Conservation (phyloP, 2,797 vertebrate genomes). For the Chanos chanos region DNA sequence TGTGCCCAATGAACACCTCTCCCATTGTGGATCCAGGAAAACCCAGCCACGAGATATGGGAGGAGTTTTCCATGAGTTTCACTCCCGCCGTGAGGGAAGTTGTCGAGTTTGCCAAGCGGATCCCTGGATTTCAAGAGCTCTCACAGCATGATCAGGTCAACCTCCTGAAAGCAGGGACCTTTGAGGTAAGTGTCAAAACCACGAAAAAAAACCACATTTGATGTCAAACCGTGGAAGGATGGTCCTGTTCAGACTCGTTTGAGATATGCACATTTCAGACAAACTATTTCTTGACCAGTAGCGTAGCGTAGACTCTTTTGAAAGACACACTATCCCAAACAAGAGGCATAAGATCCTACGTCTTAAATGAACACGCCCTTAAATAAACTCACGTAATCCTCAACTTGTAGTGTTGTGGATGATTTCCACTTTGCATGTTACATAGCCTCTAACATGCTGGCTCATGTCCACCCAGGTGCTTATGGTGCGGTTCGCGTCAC, state of each 20-base stretch:
- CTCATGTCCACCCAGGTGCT: too few relatives aligned
- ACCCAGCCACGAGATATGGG: constrained; percentile 94
- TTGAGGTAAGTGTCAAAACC: constrained; percentile 80
- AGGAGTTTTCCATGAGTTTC: constrained; percentile 97
- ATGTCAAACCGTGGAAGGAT: too few relatives aligned
- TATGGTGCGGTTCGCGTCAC: constrained; percentile 93
- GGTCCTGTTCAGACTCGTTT: too few relatives aligned
- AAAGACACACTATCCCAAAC: too few relatives aligned
- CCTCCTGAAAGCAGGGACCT: constrained; percentile 95
- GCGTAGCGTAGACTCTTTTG: too few relatives aligned
- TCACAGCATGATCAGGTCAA: constrained; percentile 94
- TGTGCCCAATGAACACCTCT: constrained; percentile 91
- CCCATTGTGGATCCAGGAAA: constrained; percentile 87
- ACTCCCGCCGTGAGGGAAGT: constrained; percentile 96
- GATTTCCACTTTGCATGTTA: constrained; percentile 28
- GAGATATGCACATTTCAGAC: too few relatives aligned
- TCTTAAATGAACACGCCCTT: too few relatives aligned
- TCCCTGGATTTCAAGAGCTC: constrained; percentile 92
- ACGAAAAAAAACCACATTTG: too few relatives aligned
- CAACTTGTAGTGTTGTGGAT: constrained; percentile 13
- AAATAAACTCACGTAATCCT: neutral
- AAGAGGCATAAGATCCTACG: too few relatives aligned
- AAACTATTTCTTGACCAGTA: too few relatives aligned
- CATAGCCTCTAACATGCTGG: too few relatives aligned
- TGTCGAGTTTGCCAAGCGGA: constrained; percentile 94